Percentiles rank a stretch among this genome's conserved stretches.
Evolutionary conservation across 1,140 invertebrate species (phyloP).

Genomic region (Bombus soroeensis): DNA sequence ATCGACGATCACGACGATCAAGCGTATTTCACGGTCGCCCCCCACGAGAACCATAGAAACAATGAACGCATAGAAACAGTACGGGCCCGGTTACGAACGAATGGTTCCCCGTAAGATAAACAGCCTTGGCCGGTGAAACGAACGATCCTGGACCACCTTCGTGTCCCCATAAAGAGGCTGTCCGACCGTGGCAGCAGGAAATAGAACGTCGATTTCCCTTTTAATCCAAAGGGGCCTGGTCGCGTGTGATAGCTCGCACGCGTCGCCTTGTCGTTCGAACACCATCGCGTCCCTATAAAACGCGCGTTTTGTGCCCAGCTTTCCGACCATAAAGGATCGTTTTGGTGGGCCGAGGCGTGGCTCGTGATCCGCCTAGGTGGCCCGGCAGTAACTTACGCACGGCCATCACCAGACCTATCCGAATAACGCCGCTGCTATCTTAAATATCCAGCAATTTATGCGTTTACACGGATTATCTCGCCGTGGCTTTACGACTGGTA

Average conservation of each 20-base stretch:
- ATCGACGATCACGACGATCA: conserved; percentile 28
- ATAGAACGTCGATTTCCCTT: conserved; percentile 67
- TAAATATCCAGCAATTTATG: conserved; percentile 77
- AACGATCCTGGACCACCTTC: conserved; percentile 62
- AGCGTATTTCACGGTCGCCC: conserved; percentile 31
- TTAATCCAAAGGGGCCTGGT: conserved; percentile 56
- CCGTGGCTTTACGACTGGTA: conserved; percentile 71
- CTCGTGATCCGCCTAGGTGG: conserved; percentile 70
- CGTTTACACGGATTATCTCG: conserved; percentile 75
- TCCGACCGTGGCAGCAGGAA: conserved; percentile 51
- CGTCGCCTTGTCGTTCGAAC: conserved; percentile 48
- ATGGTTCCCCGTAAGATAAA: conserved; percentile 41
- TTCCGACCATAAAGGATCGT: conserved; percentile 56
- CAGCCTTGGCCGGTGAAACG: conserved; percentile 46
- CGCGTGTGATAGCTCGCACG: conserved; percentile 65
- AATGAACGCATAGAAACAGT: conserved; percentile 49
- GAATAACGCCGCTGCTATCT: conserved; percentile 74
- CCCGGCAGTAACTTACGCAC: conserved; percentile 71
- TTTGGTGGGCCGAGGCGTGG: conserved; percentile 67
- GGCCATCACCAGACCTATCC: conserved; percentile 73
- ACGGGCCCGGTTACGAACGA: conserved; percentile 29
- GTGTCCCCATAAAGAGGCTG: conserved; percentile 60
- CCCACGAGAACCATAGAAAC: conserved; percentile 28
- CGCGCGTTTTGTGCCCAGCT: conserved; percentile 58
- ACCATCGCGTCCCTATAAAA: conserved; percentile 59